phyloP scores from a whole-genome alignment of 2,888 invertebrate species.

The Sericinus montela region DNA sequence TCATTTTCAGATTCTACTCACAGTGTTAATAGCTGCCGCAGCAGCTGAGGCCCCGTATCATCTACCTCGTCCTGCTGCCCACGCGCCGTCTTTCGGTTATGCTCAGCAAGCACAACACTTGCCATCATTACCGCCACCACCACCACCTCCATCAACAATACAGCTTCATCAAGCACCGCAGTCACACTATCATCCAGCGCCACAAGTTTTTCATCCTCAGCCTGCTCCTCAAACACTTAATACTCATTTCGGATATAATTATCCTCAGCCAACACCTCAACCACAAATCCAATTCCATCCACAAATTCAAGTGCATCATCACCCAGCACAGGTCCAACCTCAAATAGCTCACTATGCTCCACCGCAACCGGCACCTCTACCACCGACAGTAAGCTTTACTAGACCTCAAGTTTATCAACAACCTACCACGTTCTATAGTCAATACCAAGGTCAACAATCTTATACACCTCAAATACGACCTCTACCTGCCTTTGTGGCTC shows the following conservation, averaged over 20 bases:
- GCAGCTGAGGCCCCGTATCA: conserved; percentile 66
- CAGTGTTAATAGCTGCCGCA: conserved; percentile 53
- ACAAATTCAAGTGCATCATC: conserved; percentile 15
- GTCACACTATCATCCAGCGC: conserved; percentile 17
- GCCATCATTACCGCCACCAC: conserved; percentile 27
- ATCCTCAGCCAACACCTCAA: conserved; percentile 17
- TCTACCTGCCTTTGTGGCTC: conserved; percentile 13
- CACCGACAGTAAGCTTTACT: conserved; percentile 23
- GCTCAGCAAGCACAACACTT: conserved; percentile 35
- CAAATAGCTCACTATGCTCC: conserved; percentile 25
- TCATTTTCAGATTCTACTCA: conserved; percentile 46
- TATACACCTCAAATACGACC: conserved; percentile 20
- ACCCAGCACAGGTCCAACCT: conserved; percentile 26
- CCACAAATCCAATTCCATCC: conserved; percentile 16
- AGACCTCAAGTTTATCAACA: conserved; percentile 23
- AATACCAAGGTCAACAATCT: conserved; percentile 18
- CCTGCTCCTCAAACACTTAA: conserved; percentile 14
- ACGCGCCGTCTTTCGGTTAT: conserved; percentile 48
- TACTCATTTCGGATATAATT: conserved; percentile 18
- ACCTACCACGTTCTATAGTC: conserved; percentile 14
- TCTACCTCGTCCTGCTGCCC: conserved; percentile 51
- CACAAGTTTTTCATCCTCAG: conserved; percentile 17
- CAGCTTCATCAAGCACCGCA: conserved; percentile 4
- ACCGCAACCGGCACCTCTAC: conserved; percentile 31
- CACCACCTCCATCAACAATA: conserved; percentile 5